A percentile compares a stretch with the other conserved stretches of the same genome.
phyloP scores from a whole-genome alignment of 1,140 invertebrate genomes.

The Drosophila carrolli region DNA sequence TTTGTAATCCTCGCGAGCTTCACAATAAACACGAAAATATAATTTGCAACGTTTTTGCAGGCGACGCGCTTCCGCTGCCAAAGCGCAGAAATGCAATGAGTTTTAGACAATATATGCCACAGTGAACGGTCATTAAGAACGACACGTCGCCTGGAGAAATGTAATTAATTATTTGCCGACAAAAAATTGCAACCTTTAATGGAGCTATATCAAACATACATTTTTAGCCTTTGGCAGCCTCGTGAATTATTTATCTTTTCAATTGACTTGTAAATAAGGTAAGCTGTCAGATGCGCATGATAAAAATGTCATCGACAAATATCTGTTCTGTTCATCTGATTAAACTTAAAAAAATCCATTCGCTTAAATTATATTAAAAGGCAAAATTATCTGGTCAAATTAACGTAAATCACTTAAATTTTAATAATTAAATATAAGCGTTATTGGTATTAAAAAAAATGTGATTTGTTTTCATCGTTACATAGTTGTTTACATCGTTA shows the following conservation, averaged over 20 bases:
- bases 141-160: not conserved
- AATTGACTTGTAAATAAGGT: not conserved
- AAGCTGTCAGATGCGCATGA: not conserved
- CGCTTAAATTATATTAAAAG: not conserved
- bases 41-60: constrained; percentile 72
- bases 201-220: not conserved
- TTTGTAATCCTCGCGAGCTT: constrained; percentile 74
- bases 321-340: not conserved
- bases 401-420: too few relatives aligned
- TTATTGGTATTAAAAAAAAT: too few relatives aligned
- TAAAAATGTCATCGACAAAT: not conserved
- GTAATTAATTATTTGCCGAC: not conserved
- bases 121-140: constrained; percentile 1
- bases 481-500: too few relatives aligned
- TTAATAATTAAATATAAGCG: too few relatives aligned
- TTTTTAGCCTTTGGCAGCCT: not conserved
- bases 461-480: too few relatives aligned
- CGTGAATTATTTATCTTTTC: not conserved
- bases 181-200: not conserved
- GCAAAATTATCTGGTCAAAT: not conserved
- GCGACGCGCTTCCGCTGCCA: constrained; percentile 54
- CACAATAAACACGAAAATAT: constrained; percentile 83
- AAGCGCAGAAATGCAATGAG: constrained; percentile 48
- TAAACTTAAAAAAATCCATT: not conserved
- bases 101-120: constrained; percentile 46